phyloP scores from a whole-genome alignment of 2,113 vertebrate species.

The Cyrtonyx montezumae region DNA sequence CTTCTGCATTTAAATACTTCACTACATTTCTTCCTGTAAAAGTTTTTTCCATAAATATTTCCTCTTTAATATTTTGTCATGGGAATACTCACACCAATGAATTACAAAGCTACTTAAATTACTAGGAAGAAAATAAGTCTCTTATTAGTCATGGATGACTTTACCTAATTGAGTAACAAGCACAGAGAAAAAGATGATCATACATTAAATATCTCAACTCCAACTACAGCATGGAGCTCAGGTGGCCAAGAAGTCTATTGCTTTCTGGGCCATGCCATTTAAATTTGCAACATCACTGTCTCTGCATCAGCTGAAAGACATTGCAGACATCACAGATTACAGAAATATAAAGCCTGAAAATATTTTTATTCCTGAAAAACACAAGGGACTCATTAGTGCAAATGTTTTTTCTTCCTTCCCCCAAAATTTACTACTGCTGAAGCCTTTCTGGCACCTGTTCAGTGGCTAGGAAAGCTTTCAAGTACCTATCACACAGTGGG shows the following conservation, averaged over 20 bases:
- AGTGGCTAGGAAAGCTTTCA: background rate
- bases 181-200: background rate
- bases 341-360: constrained; percentile 27
- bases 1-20: background rate
- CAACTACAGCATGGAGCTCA: background rate
- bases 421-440: background rate
- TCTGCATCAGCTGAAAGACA: background rate
- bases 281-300: background rate
- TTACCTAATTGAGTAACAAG: background rate
- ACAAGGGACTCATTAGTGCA: background rate
- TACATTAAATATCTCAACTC: background rate
- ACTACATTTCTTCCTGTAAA: background rate
- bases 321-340: background rate
- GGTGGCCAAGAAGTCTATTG: background rate
- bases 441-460: background rate
- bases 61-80: background rate
- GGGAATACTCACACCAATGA: background rate
- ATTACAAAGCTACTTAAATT: background rate
- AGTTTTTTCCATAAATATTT: background rate
- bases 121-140: background rate
- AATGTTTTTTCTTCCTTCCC: background rate
- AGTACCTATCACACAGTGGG: background rate
- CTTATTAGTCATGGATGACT: background rate
- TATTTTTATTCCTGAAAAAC: constrained; percentile 19
- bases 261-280: background rate